These are phyloP conservation scores for Mythimna albipuncta DNA, from an alignment of 2,888 invertebrate species.

Conservation along the genomic window DNA sequence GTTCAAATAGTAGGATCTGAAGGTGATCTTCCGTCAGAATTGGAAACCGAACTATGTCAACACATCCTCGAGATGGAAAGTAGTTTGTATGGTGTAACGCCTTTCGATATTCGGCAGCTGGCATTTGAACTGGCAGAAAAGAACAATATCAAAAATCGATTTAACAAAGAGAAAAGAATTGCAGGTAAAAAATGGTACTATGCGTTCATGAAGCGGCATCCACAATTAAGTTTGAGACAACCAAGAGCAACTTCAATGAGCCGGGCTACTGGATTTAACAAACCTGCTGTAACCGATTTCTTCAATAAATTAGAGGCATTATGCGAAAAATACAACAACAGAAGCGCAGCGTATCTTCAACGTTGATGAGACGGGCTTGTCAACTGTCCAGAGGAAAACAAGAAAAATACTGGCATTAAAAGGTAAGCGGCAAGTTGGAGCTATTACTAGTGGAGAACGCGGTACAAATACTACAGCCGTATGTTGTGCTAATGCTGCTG, in stretches of 20 bases:
- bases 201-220: constrained; percentile 45
- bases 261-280: constrained; percentile 45
- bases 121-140: constrained; percentile 32
- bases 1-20: constrained; percentile 36
- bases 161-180: constrained; percentile 27
- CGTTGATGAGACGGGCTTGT: constrained; percentile 8
- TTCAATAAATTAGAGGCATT: constrained; percentile 39
- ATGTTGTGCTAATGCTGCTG: constrained; percentile 13
- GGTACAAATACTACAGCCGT: constrained; percentile 6
- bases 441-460: constrained; percentile 14
- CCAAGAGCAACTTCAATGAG: constrained; percentile 54
- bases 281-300: constrained; percentile 31
- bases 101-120: constrained; percentile 30
- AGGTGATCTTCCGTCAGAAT: constrained; percentile 34
- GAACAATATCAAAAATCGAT: constrained; percentile 22
- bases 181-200: constrained; percentile 42
- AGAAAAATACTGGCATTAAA: constrained; percentile 11
- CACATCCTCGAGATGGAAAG: constrained; percentile 38
- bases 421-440: constrained; percentile 10
- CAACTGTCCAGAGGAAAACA: not conserved
- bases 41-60: constrained; percentile 32
- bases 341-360: constrained; percentile 7
- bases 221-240: constrained; percentile 52
- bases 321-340: constrained; percentile 13
- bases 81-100: constrained; percentile 32